These are phyloP conservation scores for Cataglyphis hispanica DNA, from an alignment of 1,140 invertebrate species.

Conservation along the genomic window DNA sequence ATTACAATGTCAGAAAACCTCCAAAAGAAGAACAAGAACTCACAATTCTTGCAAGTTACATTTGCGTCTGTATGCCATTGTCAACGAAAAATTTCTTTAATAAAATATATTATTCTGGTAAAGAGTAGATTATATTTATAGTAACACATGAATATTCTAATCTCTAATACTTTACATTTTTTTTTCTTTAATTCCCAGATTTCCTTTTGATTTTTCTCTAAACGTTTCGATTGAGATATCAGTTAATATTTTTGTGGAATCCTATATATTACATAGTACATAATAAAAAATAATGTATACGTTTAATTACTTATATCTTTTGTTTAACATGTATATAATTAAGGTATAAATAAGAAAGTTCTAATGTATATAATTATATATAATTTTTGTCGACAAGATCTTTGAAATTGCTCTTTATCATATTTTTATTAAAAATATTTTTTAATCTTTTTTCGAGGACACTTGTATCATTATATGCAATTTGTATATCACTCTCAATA, in stretches of 20 bases:
- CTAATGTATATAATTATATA: conserved; percentile 55
- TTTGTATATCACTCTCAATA: conserved; percentile 34
- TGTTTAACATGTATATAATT: too few species aligned
- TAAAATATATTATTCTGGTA: neutral
- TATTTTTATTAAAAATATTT: conserved; percentile 65
- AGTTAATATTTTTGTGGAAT: too few species aligned
- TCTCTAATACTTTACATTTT: neutral
- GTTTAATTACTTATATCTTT: too few species aligned
- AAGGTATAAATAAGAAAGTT: neutral
- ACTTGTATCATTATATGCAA: neutral
- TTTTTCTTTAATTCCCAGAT: neutral
- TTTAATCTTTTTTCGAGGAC: conserved; percentile 40
- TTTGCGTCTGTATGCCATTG: too few species aligned
- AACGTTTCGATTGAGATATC: neutral
- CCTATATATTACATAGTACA: too few species aligned
- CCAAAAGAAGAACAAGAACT: too few species aligned
- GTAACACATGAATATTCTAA: neutral
- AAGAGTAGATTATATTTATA: neutral
- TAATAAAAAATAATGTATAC: too few species aligned
- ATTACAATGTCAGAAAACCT: too few species aligned
- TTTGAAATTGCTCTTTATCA: conserved; percentile 64
- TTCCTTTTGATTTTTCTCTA: neutral
- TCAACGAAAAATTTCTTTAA: neutral
- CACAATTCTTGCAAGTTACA: too few species aligned
- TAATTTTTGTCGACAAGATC: conserved; percentile 72